A percentile compares a stretch with the other conserved stretches of the same genome.
These are phyloP conservation scores for Laspeyria flexula DNA, from an alignment of 2,888 invertebrate genomes.

Conservation along the genomic window DNA sequence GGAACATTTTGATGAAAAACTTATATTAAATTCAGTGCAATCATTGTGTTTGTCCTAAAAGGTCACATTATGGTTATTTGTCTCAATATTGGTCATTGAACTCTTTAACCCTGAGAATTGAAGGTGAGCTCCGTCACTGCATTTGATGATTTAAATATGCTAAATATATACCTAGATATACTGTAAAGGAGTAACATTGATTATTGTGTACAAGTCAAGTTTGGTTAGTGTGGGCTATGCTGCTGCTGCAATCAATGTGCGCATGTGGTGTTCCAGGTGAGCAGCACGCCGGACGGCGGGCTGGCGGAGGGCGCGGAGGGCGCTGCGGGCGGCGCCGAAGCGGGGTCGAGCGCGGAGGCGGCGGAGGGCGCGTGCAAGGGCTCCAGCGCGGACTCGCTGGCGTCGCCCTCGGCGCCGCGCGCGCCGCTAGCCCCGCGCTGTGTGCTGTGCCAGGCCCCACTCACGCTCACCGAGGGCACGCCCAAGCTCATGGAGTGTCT, in stretches of 20 bases:
- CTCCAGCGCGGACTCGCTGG: constrained; percentile 71
- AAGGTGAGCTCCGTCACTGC: too few relatives aligned
- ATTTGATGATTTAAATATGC: too few relatives aligned
- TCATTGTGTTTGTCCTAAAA: too few relatives aligned
- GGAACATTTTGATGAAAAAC: too few relatives aligned
- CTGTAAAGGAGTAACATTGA: too few relatives aligned
- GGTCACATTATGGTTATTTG: too few relatives aligned
- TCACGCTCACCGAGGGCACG: constrained; percentile 72
- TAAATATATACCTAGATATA: too few relatives aligned
- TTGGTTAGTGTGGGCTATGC: too few relatives aligned
- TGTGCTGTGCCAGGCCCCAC: constrained; percentile 77
- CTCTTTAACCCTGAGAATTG: too few relatives aligned
- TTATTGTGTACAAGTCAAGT: too few relatives aligned
- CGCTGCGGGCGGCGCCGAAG: constrained; percentile 27
- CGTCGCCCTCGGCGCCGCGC: constrained; percentile 63
- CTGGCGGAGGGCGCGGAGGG: constrained; percentile 21
- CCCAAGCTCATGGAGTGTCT: constrained; percentile 95
- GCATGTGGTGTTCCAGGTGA: constrained; percentile 27
- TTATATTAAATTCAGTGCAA: too few relatives aligned
- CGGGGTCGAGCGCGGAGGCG: constrained; percentile 25
- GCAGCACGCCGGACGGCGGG: constrained; percentile 41
- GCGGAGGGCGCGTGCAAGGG: constrained; percentile 45
- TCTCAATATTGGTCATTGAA: too few relatives aligned
- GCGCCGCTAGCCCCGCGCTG: constrained; percentile 76
- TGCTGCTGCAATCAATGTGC: background rate